Base-by-base conservation (phyloP, 2,113 vertebrate genomes). In the Cottus gobio region DNA sequence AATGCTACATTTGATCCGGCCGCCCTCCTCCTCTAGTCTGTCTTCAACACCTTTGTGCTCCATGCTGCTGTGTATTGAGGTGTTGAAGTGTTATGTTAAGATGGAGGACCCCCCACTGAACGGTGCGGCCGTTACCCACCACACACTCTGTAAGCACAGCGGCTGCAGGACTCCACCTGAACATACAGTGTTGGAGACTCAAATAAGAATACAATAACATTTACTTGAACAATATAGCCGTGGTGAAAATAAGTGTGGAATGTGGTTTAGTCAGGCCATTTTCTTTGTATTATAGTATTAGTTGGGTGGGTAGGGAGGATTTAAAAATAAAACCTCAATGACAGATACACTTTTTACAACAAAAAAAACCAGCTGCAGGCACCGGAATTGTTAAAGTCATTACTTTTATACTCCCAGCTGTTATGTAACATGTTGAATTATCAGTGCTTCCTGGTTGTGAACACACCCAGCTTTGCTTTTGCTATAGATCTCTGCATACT, bases 161-260 rank as follows among this genome's bases (percentile, higher is more conserved):
- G 61, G 31, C 75, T 54, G 61, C 9, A 34, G 8, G 58, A 60
- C 15, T 15, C 81, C 90, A 88, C 87, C 88, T 92, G 89, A 77
- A 57, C 68, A 88, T 65, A 88, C 90, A 93, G 67, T 52, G 44
- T 24, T 22, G 15, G 3, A 84, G 66, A 37, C 79, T 74, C 18
- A 77, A 84, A 85, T 48, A 74, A 66, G 71, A 73, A 75, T 62
- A 85, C 18, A 89, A 91, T 80, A 89, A 89, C 61, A 84, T 86
- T 83, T 86, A 79, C 71, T 72, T 4, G 0, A 76, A 86, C 68
- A 87, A 85, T 80, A 85, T 65, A 62, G 48, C 30, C 44, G 48
- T 50, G 48, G 62, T 68, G n/a, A 77, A 80, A 80, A 82, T 66
- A 79, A 63, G 39, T 46, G 75, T 67, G 80, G 70, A 65, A 65